Evolutionary conservation across 1,140 invertebrate species (phyloP).

Genomic region (Wiebesia pumilae): DNA sequence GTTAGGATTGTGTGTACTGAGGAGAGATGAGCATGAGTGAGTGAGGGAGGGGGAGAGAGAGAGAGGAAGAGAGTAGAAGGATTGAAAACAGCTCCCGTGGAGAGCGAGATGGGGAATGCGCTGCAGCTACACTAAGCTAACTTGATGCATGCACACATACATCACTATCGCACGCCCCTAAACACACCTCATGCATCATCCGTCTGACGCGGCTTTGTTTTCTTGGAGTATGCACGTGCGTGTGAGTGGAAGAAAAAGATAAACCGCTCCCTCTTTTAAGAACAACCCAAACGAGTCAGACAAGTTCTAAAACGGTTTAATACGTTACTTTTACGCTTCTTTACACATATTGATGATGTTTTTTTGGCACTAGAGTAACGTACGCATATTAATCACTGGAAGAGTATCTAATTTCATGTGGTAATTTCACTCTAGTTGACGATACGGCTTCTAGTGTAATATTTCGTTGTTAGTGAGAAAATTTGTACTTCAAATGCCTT

Average conservation of each 20-base stretch:
- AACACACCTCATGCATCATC: conserved; percentile 76
- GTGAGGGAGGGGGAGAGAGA: conserved; percentile 51
- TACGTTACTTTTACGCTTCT: neutral
- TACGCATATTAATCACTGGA: too few relatives aligned
- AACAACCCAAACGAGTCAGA: neutral
- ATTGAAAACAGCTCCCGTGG: conserved; percentile 72
- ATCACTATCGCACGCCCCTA: conserved; percentile 73
- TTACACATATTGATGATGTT: neutral
- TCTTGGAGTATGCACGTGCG: conserved; percentile 45
- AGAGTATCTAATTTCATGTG: too few relatives aligned
- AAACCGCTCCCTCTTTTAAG: neutral
- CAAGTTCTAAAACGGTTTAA: neutral
- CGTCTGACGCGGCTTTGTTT: conserved; percentile 65
- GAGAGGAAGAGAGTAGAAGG: conserved; percentile 56
- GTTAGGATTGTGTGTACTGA: conserved; percentile 58
- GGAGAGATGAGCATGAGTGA: conserved; percentile 3
- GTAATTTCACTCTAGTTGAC: too few relatives aligned
- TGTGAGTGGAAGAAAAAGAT: neutral
- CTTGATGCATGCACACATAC: conserved; percentile 49
- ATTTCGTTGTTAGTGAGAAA: too few relatives aligned
- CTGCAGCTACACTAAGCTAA: conserved; percentile 46
- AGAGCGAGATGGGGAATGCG: conserved; percentile 59
- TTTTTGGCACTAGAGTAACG: too few relatives aligned
- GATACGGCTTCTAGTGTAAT: too few relatives aligned
- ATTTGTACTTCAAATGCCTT: too few relatives aligned